Conservation (phyloP, 2,113 vertebrate species). For the Chinchilla lanigera region DNA sequence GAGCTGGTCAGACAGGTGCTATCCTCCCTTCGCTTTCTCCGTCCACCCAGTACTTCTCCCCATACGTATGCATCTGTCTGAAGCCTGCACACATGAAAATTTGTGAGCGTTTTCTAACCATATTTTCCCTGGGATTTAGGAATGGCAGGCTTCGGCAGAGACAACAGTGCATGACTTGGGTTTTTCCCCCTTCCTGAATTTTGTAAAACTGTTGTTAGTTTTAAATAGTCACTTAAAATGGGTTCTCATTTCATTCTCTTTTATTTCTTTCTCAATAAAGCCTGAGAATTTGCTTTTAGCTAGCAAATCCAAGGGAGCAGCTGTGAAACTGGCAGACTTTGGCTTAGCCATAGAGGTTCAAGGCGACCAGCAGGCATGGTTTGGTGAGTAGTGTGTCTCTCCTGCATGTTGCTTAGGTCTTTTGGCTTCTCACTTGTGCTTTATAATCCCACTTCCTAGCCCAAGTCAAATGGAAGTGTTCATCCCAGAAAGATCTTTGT, state of each 20-base stretch:
- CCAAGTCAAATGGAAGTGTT: background rate
- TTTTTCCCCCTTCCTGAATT: background rate
- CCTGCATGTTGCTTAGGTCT: rapidly evolving
- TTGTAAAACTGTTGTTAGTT: constrained; percentile 45
- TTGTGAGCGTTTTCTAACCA: background rate
- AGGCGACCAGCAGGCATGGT: constrained; percentile 99
- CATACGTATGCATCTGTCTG: background rate
- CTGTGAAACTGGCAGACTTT: constrained; percentile 98
- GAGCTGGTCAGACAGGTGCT: constrained; percentile 4
- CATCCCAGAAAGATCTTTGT: background rate
- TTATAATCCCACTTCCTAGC: background rate
- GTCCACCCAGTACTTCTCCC: background rate
- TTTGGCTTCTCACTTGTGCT: background rate
- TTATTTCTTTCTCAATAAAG: constrained; percentile 75
- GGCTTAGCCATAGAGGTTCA: constrained; percentile 98
- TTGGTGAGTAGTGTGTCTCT: constrained; percentile 91
- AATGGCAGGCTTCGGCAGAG: constrained; percentile 48
- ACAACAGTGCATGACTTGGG: constrained; percentile 29
- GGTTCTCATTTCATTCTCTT: constrained; percentile 77
- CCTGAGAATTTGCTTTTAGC: constrained; percentile 98
- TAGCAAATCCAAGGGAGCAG: constrained; percentile 98
- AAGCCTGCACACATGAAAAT: constrained; percentile 29
- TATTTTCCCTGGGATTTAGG: constrained; percentile 60
- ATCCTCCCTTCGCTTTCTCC: background rate
- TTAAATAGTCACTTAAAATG: constrained; percentile 66